Base-by-base conservation (phyloP, 2,888 invertebrate species). In the Malthinus flaveolus region DNA sequence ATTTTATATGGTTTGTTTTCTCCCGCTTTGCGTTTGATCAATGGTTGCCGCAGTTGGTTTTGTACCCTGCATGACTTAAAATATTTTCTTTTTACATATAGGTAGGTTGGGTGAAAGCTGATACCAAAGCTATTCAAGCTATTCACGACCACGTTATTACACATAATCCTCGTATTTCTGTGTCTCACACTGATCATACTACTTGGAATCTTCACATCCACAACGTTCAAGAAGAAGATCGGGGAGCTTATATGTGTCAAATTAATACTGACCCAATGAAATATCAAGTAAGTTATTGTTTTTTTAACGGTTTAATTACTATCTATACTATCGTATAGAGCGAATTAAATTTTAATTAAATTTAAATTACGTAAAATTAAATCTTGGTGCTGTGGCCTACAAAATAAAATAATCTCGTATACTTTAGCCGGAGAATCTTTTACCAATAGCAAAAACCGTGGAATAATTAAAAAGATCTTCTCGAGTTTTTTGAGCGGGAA, bases 261-360 rank as follows among this genome's bases (percentile, higher is more conserved):
- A 88, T 95, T 73, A 95, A 95, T 81, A 95, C 95, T 12, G 92
- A 93, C 79, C 95, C 95, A 0, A 95, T 95, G 95, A 91, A 91
- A 79, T 92, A 91, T 78, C 95, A 94, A 87, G 91, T 95, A 81
- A 79, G 54, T 39, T n/a, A n/a, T n/a, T n/a, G n/a, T n/a, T n/a
- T n/a, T n/a, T n/a, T n/a, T n/a, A n/a, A n/a, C n/a, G n/a, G n/a
- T n/a, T n/a, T n/a, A n/a, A n/a, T n/a, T n/a, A n/a, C n/a, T n/a
- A n/a, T n/a, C n/a, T n/a, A n/a, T n/a, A n/a, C n/a, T n/a, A n/a
- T n/a, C n/a, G n/a, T n/a, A n/a, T n/a, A n/a, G n/a, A n/a, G n/a
- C n/a, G n/a, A n/a, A n/a, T n/a, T n/a, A n/a, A n/a, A n/a, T n/a
- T n/a, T n/a, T n/a, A n/a, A n/a, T n/a, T n/a, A n/a, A n/a, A n/a